Base-by-base conservation (phyloP, 2,113 vertebrate species). In the Zosterops lateralis region DNA sequence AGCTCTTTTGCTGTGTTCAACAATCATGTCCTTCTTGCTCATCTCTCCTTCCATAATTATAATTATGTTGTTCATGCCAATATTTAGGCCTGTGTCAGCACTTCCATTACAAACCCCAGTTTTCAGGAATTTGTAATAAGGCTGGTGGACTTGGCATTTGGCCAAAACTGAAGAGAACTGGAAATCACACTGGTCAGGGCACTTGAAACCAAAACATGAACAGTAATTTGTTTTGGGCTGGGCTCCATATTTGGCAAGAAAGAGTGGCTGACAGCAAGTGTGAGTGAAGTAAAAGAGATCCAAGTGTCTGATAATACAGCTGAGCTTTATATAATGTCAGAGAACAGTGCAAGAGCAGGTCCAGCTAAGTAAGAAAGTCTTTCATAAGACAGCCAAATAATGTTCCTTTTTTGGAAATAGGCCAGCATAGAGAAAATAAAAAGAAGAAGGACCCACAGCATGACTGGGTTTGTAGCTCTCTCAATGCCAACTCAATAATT, bases 1-100 rank as follows among this genome's bases (percentile, higher is more conserved):
- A 90, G 58, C 47, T 68, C 83, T 92, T 89, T 74, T 81, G 29
- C 68, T 88, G 6, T 5, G 2, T 90, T 88, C 76, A 92, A 60
- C 51, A 94, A 32, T 58, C 24, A 1, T 40, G 29, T 93, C 91
- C 42, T 83, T 89, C 87, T 93, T 90, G 65, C 67, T 83, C 77
- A 84, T 93, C 91, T 95, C 64, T 94, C 91, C 71, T 95, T 95
- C 71, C 38, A 72, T 92, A 84, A 95, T 94, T 94, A 81, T 48
- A 40, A 48, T 75, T 93, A n/a, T 38, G 17, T 21, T 85, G 36
- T 68, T 77, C 54, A 40, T 91, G 92, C 50, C 85, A 95, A 50
- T 93, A 89, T 87, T 87, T 92, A 90, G 72, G 80, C 25, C 45
- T 78, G 65, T 87, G 87, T 96, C 94, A 95, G 83, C 94, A 86